Conservation (phyloP, 2,113 vertebrate genomes). For the Nesoenas mayeri region DNA sequence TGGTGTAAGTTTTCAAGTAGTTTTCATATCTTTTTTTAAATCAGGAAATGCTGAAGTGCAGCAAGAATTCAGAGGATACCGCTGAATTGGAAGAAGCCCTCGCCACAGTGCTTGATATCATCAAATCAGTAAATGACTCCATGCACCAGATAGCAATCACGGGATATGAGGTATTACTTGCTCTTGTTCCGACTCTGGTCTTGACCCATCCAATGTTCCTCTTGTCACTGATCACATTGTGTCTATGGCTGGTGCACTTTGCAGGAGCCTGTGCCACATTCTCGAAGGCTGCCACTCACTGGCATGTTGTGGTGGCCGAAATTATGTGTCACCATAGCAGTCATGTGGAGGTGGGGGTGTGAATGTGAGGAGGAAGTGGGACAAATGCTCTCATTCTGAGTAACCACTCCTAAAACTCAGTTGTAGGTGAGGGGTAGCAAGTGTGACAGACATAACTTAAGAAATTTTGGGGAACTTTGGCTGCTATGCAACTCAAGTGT, state of each 20-base stretch:
- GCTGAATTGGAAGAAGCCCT: slow-evolving; percentile 89
- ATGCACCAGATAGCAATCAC: slow-evolving; percentile 96
- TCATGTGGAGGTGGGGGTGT: neutral
- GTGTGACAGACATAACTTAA: neutral
- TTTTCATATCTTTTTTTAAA: neutral
- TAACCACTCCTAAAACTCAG: neutral
- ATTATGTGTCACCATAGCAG: neutral
- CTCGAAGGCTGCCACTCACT: neutral
- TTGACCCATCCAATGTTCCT: neutral
- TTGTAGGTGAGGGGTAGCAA: neutral
- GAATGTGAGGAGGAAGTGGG: neutral
- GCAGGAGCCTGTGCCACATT: neutral
- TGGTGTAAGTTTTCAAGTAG: neutral
- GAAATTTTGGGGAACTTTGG: neutral
- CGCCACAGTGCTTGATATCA: slow-evolving; percentile 86
- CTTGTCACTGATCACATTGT: accelerated
- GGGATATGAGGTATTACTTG: slow-evolving; percentile 82
- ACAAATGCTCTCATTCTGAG: neutral
- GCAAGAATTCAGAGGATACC: slow-evolving; percentile 84
- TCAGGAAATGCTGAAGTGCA: slow-evolving; percentile 93
- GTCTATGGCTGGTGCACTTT: neutral
- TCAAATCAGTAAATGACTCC: slow-evolving; percentile 92
- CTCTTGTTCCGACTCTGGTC: neutral
- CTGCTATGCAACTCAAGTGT: neutral
- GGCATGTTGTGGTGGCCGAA: neutral